Evolutionary conservation across 2,797 vertebrate species (phyloP).

Genomic region (Arremon brunneinucha): DNA sequence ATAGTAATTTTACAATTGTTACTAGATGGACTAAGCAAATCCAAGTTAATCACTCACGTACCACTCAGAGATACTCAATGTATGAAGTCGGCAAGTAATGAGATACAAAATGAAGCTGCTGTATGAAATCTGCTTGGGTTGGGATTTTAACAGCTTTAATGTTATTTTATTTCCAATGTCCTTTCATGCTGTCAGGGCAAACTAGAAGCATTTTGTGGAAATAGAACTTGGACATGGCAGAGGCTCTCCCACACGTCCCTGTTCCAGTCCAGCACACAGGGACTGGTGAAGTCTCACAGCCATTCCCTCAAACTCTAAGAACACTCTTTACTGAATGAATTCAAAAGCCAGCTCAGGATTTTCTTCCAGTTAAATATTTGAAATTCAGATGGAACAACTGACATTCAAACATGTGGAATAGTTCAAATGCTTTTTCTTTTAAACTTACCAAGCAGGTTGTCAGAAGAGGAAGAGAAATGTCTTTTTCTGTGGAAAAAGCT

Average conservation of each 20-base stretch:
- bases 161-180: not conserved
- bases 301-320: not conserved
- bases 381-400: constrained; percentile 22
- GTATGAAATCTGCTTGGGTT: not conserved
- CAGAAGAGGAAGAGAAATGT: constrained; percentile 1
- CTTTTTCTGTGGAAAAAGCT: constrained; percentile 10
- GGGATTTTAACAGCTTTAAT: not conserved
- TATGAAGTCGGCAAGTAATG: not conserved
- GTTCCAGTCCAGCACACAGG: not conserved
- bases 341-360: not conserved
- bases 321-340: not conserved
- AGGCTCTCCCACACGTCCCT: not conserved
- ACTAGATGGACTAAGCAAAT: not conserved
- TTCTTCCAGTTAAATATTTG: constrained; percentile 15
- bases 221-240: not conserved
- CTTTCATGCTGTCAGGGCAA: not conserved
- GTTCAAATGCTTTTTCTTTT: not conserved
- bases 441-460: not conserved
- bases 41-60: not conserved
- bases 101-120: not conserved
- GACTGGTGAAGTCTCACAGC: not conserved
- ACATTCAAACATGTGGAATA: constrained; percentile 36
- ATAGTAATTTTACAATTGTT: not conserved
- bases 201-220: not conserved
- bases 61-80: not conserved